Evolutionary conservation across 2,888 invertebrate species (phyloP), one percentile per base, ranked within the genome.

Genomic region (Hypomecis atomaria): DNA sequence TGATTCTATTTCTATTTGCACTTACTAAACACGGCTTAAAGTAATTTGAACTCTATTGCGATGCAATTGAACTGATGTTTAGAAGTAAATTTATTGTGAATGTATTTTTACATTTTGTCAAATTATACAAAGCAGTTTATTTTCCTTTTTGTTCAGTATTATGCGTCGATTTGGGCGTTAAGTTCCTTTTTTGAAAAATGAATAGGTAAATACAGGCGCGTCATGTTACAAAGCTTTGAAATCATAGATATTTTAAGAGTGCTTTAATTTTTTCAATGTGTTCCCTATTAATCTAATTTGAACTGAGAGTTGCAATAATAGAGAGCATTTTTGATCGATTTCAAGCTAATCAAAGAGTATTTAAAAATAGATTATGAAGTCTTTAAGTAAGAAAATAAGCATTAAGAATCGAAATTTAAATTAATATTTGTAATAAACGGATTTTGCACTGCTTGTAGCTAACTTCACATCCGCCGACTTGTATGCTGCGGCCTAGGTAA

Each of bases 151-250:
- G 92, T 92, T 69, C 78, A 76, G 81, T 86, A 89, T 91, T 90
- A 90, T 81, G 87, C 86, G 86, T 85, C 90, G 90, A 92, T 92
- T 90, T 92, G 91, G 92, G 92, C 90, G 92, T 92, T 89, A 88
- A 90, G 88, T 90, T 91, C 89, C 87, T 86, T 90, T 89, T 91
- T 89, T 84, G 84, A 83, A 84, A 90, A 92, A 92, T 92, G 92
- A 91, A 92, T 91, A 92, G 91, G 90, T 91, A 92, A 92, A 92
- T 91, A 92, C 86, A 87, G 82, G 73, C 79, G 88, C 78, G 77
- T 92, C 92, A 70, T 76, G 78, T 92, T 92, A 83, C 92, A 86
- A 82, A 86, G 85, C 83, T 82, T 67, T 78, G 79, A 72, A 84
- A 85, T 85, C 78, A 83, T 83, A 80, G 82, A 80, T 77, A 78